These are phyloP conservation scores for Taenioides sp. DNA, from an alignment of 2,797 vertebrate genomes.

Conservation along the genomic window DNA sequence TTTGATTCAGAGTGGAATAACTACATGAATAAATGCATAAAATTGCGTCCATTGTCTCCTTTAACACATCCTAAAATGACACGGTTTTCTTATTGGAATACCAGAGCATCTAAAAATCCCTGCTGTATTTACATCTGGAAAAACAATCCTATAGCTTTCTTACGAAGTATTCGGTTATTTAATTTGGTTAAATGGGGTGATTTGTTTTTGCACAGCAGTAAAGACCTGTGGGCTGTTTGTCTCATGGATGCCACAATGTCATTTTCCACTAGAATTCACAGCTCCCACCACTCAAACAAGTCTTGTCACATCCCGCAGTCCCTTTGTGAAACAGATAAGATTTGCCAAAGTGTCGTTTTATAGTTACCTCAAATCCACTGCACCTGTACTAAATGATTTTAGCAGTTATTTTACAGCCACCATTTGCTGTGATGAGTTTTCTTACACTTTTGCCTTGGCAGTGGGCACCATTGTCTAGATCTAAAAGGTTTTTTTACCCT, in stretches of 20 bases:
- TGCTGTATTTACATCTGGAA: not conserved
- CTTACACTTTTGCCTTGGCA: too few species aligned
- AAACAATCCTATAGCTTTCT: not conserved
- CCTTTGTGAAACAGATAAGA: not conserved
- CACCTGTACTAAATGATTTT: not conserved
- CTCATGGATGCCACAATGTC: not conserved
- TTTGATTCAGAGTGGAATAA: slow-evolving; percentile 83
- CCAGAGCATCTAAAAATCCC: not conserved
- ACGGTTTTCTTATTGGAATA: not conserved
- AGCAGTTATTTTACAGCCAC: too few species aligned
- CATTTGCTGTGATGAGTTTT: not conserved
- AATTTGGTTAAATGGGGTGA: not conserved
- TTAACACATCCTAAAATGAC: slow-evolving; percentile 50
- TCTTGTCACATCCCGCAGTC: not conserved
- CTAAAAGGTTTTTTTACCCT: too few species aligned
- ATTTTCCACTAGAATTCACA: not conserved
- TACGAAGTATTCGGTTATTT: not conserved
- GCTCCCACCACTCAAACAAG: not conserved
- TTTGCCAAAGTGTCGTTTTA: not conserved
- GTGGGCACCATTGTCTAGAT: too few species aligned
- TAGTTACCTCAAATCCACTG: not conserved
- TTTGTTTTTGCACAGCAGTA: not conserved
- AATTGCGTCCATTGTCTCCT: slow-evolving; percentile 78
- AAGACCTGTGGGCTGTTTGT: not conserved
- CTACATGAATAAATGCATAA: slow-evolving; percentile 87